These are phyloP conservation scores for Icerya purchasi DNA, from an alignment of 2,888 invertebrate species.

Conservation along the genomic window DNA sequence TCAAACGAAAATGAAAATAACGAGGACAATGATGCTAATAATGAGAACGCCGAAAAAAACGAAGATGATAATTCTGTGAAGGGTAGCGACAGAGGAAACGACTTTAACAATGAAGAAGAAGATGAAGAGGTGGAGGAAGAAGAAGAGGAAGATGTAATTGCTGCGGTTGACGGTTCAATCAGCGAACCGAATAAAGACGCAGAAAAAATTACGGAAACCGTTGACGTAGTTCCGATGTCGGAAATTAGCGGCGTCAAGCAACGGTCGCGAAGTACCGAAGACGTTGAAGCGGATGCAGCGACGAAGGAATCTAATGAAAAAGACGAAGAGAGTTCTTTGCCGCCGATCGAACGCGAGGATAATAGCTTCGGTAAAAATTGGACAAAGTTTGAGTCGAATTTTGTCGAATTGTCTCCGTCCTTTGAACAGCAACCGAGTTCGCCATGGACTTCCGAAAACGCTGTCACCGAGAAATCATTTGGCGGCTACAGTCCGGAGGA, in stretches of 20 bases:
- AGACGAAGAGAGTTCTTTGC: not conserved
- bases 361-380: constrained; percentile 7
- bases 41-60: constrained; percentile 21
- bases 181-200: not conserved
- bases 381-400: constrained; percentile 9
- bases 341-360: not conserved
- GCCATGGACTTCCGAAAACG: not conserved
- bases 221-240: too few species aligned
- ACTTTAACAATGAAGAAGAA: constrained; percentile 5
- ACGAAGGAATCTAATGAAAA: too few species aligned
- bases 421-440: not conserved
- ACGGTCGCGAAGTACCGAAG: not conserved
- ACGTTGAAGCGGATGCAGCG: not conserved
- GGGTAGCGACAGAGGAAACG: constrained; percentile 19
- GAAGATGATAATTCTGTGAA: constrained; percentile 21
- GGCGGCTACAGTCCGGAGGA: not conserved
- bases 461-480: not conserved
- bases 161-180: not conserved
- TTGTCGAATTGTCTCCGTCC: not conserved
- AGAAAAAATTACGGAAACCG: too few species aligned
- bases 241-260: not conserved
- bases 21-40: constrained; percentile 17
- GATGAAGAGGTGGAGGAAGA: constrained; percentile 2
- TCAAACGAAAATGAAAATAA: constrained; percentile 21
- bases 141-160: constrained; percentile 2